Base-by-base conservation (phyloP, 1,140 invertebrate species). In the Drosophila nebulosa region DNA sequence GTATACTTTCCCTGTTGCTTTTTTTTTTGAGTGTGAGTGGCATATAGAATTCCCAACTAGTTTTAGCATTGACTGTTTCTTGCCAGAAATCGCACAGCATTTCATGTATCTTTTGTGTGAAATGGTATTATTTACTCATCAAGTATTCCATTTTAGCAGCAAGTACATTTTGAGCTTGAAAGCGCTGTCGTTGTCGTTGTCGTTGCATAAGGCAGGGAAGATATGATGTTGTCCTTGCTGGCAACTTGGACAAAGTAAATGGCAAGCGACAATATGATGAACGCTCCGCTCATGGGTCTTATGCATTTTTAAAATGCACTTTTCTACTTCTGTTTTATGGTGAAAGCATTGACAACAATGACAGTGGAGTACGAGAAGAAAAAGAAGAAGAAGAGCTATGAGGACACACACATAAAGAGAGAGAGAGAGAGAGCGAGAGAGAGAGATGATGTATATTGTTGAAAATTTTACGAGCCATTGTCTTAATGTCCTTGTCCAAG, bases 251-350 rank as follows among this genome's bases (percentile, higher is more conserved):
- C 36, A 52, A 64, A 79, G 77, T 79, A 79, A 79, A 74, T 68
- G 55, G 60, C 71, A 74, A 56, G 50, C 66, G 73, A 67, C 77
- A 70, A 63, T 79, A 75, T 79, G 77, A 79, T 63, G 55, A 76
- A 67, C 55, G 62, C 76, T 85, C 79, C 55, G 62, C 76, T 85
- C 79, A 85, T 85, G 79, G 67, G 51, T 69, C 73, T 66, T 73
- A 84, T 85, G 83, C 74, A 85, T 85, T 85, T 85, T 85, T 85
- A 85, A 85, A 85, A 85, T 81, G 83, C 81, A 86, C 81, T 86
- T 77, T 84, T 68, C 77, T 69, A 36, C 77, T 74, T 74, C 65
- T 74, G 69, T 70, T 79, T 76, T 74, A 81, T 64, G 69, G 74
- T 78, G 77, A 86, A 80, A 77, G 77, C 81, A 77, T 77, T 64